Percentiles rank a stretch among this genome's conserved stretches.
These are phyloP conservation scores for Pangasius sanitwongsei DNA, from an alignment of 2,797 vertebrate species.

Conservation along the genomic window DNA sequence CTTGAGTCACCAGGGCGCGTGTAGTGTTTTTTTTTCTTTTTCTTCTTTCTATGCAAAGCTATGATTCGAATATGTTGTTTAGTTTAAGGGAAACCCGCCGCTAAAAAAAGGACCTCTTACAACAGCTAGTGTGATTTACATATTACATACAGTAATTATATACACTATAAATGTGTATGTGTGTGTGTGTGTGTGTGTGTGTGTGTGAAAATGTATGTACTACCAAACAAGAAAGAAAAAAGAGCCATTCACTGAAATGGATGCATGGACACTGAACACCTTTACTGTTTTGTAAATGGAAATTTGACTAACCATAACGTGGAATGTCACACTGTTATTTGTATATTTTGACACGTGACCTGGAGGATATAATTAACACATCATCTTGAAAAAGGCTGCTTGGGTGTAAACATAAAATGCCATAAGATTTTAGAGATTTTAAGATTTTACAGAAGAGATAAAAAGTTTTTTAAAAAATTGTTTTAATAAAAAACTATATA, in stretches of 20 bases:
- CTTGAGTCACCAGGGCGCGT: background rate
- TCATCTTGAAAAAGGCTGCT: background rate
- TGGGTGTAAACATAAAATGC: background rate
- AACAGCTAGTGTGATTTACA: conserved; percentile 12
- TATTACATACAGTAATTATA: conserved; percentile 23
- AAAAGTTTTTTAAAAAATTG: too few species aligned
- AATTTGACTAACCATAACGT: conserved; percentile 4
- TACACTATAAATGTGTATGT: background rate
- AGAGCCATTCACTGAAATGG: conserved; percentile 10
- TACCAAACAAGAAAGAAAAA: background rate
- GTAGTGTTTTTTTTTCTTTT: background rate
- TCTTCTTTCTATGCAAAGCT: conserved; percentile 16
- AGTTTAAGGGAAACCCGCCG: conserved; percentile 14
- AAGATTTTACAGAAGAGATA: too few species aligned
- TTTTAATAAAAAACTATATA: background rate
- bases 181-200: background rate
- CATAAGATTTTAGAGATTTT: too few species aligned
- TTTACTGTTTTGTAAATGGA: conserved; percentile 23
- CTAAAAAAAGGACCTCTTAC: background rate
- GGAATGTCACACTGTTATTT: background rate
- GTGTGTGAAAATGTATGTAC: background rate
- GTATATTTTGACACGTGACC: background rate
- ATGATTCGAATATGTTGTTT: background rate
- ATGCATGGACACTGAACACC: background rate
- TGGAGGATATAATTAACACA: background rate